These are phyloP conservation scores for Talpa occidentalis DNA, from an alignment of 2,113 vertebrate genomes.

Conservation along the genomic window DNA sequence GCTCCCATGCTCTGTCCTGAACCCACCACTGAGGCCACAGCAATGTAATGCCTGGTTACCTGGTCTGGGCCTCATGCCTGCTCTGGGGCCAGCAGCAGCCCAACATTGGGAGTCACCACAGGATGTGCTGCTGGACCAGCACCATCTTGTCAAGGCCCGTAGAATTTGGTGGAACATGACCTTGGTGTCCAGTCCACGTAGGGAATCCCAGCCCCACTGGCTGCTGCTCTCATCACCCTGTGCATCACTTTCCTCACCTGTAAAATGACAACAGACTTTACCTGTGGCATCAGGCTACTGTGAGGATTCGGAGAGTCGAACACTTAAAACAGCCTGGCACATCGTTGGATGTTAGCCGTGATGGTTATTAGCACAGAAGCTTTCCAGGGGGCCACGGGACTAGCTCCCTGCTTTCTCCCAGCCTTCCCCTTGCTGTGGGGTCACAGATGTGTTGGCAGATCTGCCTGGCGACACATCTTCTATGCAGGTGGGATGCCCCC, in stretches of 20 bases:
- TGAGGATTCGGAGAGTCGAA: not conserved
- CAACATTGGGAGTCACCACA: not conserved
- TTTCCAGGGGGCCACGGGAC: accelerated
- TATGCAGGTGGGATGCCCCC: no score
- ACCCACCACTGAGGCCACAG: not conserved
- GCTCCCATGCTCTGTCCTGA: not conserved
- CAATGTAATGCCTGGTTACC: not conserved
- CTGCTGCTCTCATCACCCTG: not conserved
- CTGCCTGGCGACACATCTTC: not conserved
- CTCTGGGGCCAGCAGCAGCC: not conserved
- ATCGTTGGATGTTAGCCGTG: accelerated
- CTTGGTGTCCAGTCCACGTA: not conserved
- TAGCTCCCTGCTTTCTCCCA: not conserved
- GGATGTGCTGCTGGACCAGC: not conserved
- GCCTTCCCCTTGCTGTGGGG: not conserved
- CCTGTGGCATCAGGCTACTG: accelerated
- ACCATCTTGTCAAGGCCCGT: not conserved
- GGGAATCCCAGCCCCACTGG: not conserved
- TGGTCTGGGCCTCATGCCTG: not conserved
- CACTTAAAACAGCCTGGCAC: accelerated
- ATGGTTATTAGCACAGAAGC: not conserved
- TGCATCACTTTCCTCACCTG: not conserved
- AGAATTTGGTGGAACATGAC: not conserved
- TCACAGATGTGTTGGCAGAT: not conserved
- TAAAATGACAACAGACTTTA: not conserved